Evolutionary conservation across 2,797 vertebrate species (phyloP).

Genomic region (Spinibarbus caldwelli): DNA sequence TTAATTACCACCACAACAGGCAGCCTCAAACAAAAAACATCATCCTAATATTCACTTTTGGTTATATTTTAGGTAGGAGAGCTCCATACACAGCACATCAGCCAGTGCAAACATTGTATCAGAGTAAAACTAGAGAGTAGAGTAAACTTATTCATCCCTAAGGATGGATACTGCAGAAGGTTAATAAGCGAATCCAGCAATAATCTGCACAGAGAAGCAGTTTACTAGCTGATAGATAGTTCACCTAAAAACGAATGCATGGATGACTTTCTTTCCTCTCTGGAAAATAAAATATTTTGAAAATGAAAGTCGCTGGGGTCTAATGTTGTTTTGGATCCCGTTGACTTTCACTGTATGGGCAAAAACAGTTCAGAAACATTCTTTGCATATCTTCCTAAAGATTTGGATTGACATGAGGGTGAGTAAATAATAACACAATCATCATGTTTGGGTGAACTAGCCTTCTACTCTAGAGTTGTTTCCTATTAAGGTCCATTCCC

Average conservation of each 20-base stretch:
- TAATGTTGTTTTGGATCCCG: not conserved
- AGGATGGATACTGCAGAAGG: not conserved
- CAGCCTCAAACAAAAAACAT: conserved; percentile 14
- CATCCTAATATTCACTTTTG: not conserved
- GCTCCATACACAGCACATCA: not conserved
- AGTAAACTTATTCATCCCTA: conserved; percentile 5
- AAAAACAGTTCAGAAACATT: not conserved
- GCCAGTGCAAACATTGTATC: not conserved
- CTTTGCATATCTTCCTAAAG: not conserved
- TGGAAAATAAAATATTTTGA: not conserved
- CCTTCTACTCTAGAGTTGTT: not conserved
- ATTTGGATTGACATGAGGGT: not conserved
- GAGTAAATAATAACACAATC: not conserved
- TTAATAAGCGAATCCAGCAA: not conserved
- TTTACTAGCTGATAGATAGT: not conserved
- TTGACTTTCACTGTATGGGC: not conserved
- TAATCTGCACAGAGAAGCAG: conserved; percentile 33
- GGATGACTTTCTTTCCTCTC: not conserved
- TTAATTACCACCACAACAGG: conserved; percentile 54
- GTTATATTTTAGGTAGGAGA: conserved; percentile 2
- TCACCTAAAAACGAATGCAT: not conserved
- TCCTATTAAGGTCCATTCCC: not conserved
- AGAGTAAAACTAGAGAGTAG: conserved; percentile 13
- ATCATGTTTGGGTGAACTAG: not conserved
- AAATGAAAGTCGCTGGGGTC: not conserved